Base-by-base conservation (phyloP, 2,113 vertebrate genomes). In the Paraplagusia blochii region DNA sequence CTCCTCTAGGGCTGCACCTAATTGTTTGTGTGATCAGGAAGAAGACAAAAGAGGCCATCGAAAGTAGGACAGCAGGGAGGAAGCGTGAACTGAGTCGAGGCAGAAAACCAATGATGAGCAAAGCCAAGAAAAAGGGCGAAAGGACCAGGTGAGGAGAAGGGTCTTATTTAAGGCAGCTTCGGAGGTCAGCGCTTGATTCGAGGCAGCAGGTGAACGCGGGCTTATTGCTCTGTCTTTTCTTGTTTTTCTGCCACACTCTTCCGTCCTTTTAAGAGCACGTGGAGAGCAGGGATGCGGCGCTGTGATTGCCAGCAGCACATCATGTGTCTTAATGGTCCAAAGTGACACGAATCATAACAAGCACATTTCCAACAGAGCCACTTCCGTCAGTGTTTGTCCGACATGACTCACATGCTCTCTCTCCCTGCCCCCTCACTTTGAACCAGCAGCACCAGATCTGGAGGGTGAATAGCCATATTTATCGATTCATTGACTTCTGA, bases 131-230 rank as follows among this genome's bases (percentile, higher is more conserved):
- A 19, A 59, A 44, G 12, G 60, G 51, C 16, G 58, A 29, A 56
- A 0, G 12, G 33, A 46, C 11, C 67, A 54, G 36, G 1, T 38
- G 38, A 69, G 61, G 47, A 17, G 22, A 50, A 53, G 43, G 8
- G 59, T 13, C 1, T 53, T 29, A 55, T 72, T 70, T 11, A 49
- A 61, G 46, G 45, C 29, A 56, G 47, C 69, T 44, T 16, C 51
- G 29, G 60, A 59, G 54, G 62, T 67, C 18, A 29, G 44, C 36
- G 51, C n/a, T 52, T 34, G 44, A 36, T 71, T 65, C 8, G 71
- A 72, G 70, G 70, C 66, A 70, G 76, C 58, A 81, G 66, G 73
- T 76, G 75, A 66, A 61, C 45, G 34, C 1, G 9, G 10, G 36
- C 16, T 0, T 66, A n/a, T 70, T 36, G 10, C 45, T 8, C 36